Base-by-base conservation (phyloP, 2,888 invertebrate species). In the Siphlonurus alternatus region DNA sequence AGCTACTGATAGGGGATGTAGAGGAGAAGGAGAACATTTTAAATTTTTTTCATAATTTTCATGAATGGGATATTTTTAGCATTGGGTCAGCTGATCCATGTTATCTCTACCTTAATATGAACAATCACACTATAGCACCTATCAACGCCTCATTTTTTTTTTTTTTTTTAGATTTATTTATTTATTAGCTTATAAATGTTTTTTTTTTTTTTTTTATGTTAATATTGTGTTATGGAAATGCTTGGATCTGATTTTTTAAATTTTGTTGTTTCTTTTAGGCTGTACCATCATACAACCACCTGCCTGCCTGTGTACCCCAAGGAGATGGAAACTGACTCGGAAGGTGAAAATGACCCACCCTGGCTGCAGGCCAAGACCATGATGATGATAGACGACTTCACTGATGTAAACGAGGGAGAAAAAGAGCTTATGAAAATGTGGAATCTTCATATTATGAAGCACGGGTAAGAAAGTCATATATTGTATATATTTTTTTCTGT, bases 351-450 rank as follows among this genome's bases (percentile, higher is more conserved):
- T 53, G 94, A 95, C 77, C 95, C 96, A 0, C 83, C 90, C 68
- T 98, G 97, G 97, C 79, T 97, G 63, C 87, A 89, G 70, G 87
- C 89, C 68, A 94, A 94, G 74, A 94, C 93, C 0, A 89, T 89
- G 82, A 91, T 91, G 90, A 95, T 97, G 95, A 95, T 98, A 63
- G 96, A 98, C 74, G 97, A 98, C 73, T 98, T 98, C 76, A 95
- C 95, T 0, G 98, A 98, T 76, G 97, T 98, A n/a, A 98, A 98
- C 75, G 95, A 93, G 72, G 96, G 96, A 0, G 98, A 98, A 75
- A 98, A 98, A 73, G 95, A 95, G 72, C 78, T 98, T 59, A 97
- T 97, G 96, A 97, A 96, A 75, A 86, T 97, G 84, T 98, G 98
- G 98, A 98, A 98, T 77, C 79, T 95, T 5, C 96, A 97, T 77